Conservation (phyloP, 2,113 vertebrate genomes). For the Sinocyclocheilus rhinocerous region DNA sequence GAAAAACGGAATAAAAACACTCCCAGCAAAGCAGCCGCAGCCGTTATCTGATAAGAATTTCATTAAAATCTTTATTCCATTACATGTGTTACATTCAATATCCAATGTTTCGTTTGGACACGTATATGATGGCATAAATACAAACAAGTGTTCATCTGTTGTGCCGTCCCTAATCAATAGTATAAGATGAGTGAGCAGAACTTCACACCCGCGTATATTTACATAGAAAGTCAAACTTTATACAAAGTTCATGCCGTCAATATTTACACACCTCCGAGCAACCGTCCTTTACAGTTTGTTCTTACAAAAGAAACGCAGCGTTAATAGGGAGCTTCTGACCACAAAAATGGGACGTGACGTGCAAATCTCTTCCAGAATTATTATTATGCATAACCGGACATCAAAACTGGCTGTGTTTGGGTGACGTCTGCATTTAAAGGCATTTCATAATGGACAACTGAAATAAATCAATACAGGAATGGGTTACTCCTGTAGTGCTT, state of each 20-base stretch:
- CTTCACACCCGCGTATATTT: conserved; percentile 81
- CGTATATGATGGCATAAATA: conserved; percentile 83
- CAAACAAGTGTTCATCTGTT: conserved; percentile 76
- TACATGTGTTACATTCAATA: conserved; percentile 90
- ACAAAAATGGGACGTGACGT: conserved; percentile 27
- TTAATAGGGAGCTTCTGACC: background rate
- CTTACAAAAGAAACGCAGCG: conserved; percentile 25
- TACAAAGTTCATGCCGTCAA: conserved; percentile 79
- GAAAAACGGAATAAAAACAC: background rate
- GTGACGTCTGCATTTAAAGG: background rate
- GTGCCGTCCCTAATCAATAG: conserved; percentile 77
- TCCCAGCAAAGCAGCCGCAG: background rate
- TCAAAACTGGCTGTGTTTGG: background rate
- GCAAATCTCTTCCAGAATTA: background rate
- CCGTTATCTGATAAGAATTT: conserved; percentile 80
- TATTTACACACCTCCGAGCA: conserved; percentile 81
- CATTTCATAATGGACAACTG: background rate
- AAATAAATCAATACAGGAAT: background rate
- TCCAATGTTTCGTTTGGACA: conserved; percentile 83
- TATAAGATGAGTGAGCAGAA: conserved; percentile 74
- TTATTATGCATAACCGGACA: background rate
- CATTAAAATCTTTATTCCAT: conserved; percentile 88
- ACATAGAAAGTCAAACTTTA: conserved; percentile 82
- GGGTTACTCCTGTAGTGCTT: background rate
- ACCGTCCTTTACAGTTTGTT: conserved; percentile 11